Evolutionary conservation across 2,888 invertebrate genomes (phyloP), one percentile per base, ranked within the genome.

Genomic region (Tachina lurida): DNA sequence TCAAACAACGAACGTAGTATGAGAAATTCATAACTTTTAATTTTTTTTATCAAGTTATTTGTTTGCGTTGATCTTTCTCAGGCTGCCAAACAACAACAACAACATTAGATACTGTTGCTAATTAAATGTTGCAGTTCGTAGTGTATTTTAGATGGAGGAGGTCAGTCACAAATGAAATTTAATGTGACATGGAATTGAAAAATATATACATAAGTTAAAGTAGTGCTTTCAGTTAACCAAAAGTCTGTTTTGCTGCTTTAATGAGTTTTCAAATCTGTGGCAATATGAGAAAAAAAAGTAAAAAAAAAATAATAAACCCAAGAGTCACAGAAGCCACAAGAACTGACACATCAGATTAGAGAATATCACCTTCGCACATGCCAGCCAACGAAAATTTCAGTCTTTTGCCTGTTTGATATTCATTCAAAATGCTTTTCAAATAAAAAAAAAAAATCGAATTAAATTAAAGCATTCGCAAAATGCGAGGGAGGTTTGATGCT

Each of bases 331-430:
- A 89, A 89, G 90, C 90, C 87, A 89, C 88, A 88, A 88, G 88
- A 91, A 90, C 90, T 91, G 91, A 91, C 91, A 91, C 91, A 91
- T 91, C 91, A 89, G 91, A 91, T 91, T 91, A 91, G 90, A 90
- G 89, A 91, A 91, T 90, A 91, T 91, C 91, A 91, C 91, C 91
- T 90, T 90, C 89, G 89, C 82, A 88, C 88, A 87, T 87, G 88
- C 88, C 86, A 84, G 80, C 77, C 70, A 60, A 81, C n/a, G 43
- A 70, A 56, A 77, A 78, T 70, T 62, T n/a, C 49, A 80, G 73
- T 31, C 31, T 67, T 62, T 54, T 39, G 67, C 19, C 58, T 39
- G 45, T 5, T 68, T 73, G 76, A 78, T 70, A 73, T 71, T 58
- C 62, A 63, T 31, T 75, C 49, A 74, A 75, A 71, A 54, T 22